phyloP scores from a whole-genome alignment of 2,797 vertebrate genomes.

The Muraenolepis orangiensis region DNA sequence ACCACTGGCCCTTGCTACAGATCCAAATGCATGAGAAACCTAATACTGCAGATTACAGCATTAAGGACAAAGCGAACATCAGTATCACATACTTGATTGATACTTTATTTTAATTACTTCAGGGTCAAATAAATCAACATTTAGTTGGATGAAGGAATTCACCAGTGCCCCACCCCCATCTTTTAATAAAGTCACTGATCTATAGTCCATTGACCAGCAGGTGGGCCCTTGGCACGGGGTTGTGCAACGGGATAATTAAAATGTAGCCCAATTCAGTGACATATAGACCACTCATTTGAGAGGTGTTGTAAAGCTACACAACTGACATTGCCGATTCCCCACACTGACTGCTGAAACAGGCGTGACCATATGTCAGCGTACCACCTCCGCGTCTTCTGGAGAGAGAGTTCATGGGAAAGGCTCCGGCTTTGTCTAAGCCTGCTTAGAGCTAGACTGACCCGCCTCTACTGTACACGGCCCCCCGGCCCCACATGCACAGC shows the following conservation, averaged over 20 bases:
- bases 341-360: too few species aligned
- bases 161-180: background rate
- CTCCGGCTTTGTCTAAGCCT: background rate
- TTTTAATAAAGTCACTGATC: background rate
- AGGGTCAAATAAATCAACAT: background rate
- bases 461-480: conserved; percentile 21
- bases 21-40: background rate
- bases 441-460: conserved; percentile 11
- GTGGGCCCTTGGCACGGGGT: conserved; percentile 1
- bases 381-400: background rate
- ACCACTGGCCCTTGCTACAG: background rate
- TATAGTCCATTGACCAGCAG: conserved; percentile 20
- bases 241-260: conserved; percentile 32
- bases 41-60: background rate
- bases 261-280: background rate
- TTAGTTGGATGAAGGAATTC: background rate
- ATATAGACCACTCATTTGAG: background rate
- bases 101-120: background rate
- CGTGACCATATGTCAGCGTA: background rate
- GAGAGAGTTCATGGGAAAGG: background rate
- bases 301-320: background rate
- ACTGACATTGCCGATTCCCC: too few species aligned
- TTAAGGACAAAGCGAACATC: background rate
- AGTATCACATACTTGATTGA: background rate
- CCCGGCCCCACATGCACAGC: conserved; percentile 37